Conservation (phyloP, 2,888 invertebrate species). For the Andrena hattorfiana region DNA sequence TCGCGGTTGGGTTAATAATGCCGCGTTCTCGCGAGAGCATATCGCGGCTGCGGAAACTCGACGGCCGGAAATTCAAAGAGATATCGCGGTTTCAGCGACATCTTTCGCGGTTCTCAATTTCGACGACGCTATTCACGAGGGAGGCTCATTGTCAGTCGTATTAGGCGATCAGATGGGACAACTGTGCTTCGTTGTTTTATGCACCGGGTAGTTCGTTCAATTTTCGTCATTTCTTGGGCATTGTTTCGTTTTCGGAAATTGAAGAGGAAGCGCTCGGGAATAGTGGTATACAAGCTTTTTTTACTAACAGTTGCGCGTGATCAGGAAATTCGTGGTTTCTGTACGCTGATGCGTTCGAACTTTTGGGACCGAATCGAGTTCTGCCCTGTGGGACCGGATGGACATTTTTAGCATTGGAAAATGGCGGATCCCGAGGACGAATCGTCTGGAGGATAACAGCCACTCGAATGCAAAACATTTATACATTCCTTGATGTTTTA, state of each 20-base stretch:
- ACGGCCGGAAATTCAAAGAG: neutral
- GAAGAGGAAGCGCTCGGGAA: no score
- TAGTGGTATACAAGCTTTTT: no score
- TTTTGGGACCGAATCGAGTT: neutral
- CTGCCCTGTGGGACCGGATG: neutral
- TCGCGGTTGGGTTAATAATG: neutral
- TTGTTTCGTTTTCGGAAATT: no score
- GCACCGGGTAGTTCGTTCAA: no score
- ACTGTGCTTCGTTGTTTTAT: neutral
- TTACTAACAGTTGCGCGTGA: no score
- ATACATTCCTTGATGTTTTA: neutral
- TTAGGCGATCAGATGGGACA: no score
- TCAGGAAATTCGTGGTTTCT: no score
- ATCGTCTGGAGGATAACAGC: neutral
- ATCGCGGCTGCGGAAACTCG: neutral
- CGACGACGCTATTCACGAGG: neutral
- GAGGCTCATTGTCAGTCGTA: neutral
- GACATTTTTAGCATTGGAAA: neutral
- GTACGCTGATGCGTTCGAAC: no score
- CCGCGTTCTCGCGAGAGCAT: neutral
- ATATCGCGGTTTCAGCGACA: neutral
- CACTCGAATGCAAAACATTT: neutral
- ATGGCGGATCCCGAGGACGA: neutral
- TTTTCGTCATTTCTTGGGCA: no score
- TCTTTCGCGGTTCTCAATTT: neutral